These are phyloP conservation scores for Pyrocoelia pectoralis DNA, from an alignment of 2,888 invertebrate genomes.

Conservation along the genomic window DNA sequence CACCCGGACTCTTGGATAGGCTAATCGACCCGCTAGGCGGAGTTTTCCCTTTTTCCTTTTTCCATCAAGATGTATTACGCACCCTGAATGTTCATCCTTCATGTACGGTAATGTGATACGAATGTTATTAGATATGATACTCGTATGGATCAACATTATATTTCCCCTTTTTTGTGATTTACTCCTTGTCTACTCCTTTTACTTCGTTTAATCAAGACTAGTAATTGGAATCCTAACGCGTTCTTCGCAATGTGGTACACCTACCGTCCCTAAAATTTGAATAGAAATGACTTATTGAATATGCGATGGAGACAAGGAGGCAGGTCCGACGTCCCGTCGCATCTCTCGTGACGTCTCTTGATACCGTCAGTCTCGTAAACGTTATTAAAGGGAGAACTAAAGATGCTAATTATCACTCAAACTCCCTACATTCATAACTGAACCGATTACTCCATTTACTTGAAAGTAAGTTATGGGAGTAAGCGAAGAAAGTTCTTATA, in stretches of 20 bases:
- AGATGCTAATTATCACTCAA: constrained; percentile 32
- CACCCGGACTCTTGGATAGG: constrained; percentile 60
- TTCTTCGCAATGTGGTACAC: constrained; percentile 20
- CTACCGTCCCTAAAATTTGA: constrained; percentile 43
- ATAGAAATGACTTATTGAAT: constrained; percentile 55
- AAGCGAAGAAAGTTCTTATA: not conserved
- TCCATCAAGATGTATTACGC: constrained; percentile 48
- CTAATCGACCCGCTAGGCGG: constrained; percentile 60
- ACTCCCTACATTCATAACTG: constrained; percentile 27
- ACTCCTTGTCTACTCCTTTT: constrained; percentile 11
- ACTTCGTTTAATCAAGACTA: constrained; percentile 10
- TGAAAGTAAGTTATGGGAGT: not conserved
- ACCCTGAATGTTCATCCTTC: constrained; percentile 45
- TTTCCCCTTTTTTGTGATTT: constrained; percentile 8
- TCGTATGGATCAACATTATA: constrained; percentile 13
- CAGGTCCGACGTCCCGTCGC: constrained; percentile 44
- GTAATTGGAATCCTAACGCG: constrained; percentile 13
- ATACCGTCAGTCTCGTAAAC: constrained; percentile 35
- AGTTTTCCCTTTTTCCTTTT: constrained; percentile 45
- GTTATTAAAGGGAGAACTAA: constrained; percentile 34
- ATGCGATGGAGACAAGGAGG: constrained; percentile 44
- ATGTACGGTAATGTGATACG: constrained; percentile 28
- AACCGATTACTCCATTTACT: constrained; percentile 17
- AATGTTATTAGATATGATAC: constrained; percentile 24
- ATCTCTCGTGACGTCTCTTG: constrained; percentile 31